These are phyloP conservation scores for Palaemon carinicauda DNA, from an alignment of 1,140 invertebrate genomes.

Conservation along the genomic window DNA sequence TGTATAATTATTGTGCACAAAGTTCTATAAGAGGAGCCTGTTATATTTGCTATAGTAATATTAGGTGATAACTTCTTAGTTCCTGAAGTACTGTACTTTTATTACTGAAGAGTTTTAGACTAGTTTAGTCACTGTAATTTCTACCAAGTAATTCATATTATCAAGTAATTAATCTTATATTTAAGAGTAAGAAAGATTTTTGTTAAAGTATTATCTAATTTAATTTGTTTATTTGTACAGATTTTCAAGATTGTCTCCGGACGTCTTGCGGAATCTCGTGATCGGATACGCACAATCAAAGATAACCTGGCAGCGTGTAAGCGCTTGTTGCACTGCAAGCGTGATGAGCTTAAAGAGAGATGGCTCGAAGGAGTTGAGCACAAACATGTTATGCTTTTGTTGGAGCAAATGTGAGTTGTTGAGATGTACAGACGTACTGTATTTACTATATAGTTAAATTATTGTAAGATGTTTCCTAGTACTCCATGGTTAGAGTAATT, in stretches of 20 bases:
- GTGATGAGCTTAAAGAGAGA: slow-evolving; percentile 91
- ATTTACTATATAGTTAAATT: background rate
- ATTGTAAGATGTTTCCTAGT: too few species aligned
- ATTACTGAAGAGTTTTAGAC: too few species aligned
- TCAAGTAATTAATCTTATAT: background rate
- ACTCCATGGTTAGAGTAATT: too few species aligned
- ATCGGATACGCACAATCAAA: slow-evolving; percentile 84
- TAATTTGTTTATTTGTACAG: slow-evolving; percentile 62
- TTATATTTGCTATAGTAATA: too few species aligned
- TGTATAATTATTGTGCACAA: too few species aligned
- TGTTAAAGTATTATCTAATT: background rate
- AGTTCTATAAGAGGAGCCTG: too few species aligned
- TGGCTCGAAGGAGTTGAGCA: slow-evolving; percentile 94
- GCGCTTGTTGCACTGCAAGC: slow-evolving; percentile 84
- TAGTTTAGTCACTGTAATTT: too few species aligned
- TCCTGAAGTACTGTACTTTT: too few species aligned
- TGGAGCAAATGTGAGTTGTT: slow-evolving; percentile 81
- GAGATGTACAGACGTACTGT: too few species aligned
- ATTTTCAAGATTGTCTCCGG: slow-evolving; percentile 84
- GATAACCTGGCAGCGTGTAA: slow-evolving; percentile 91
- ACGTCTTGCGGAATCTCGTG: slow-evolving; percentile 79
- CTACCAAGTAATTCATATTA: too few species aligned
- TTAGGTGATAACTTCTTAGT: too few species aligned
- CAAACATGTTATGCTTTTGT: slow-evolving; percentile 84
- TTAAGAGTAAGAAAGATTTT: too few species aligned